A percentile compares a stretch with the other conserved stretches of the same genome.
Conservation (phyloP, 2,888 invertebrate species). For the Ennomos erosarius region DNA sequence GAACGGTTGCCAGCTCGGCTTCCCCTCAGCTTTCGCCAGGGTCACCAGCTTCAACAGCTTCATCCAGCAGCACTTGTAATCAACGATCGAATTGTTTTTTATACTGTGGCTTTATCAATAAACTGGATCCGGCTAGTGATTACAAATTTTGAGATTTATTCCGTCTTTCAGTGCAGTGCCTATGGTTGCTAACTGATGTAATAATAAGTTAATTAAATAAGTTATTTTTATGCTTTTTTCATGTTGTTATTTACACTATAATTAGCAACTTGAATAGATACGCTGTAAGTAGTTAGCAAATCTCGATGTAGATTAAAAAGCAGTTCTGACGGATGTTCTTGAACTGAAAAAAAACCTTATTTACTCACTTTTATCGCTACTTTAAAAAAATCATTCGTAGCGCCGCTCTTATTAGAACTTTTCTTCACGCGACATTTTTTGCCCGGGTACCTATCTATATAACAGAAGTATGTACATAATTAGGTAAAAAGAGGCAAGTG, state of each 20-base stretch:
- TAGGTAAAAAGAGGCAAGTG: too few species aligned
- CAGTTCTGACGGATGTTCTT: too few species aligned
- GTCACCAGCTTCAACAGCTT: constrained; percentile 60
- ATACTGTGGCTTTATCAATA: background rate
- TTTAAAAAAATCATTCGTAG: too few species aligned
- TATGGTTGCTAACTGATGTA: constrained; percentile 13
- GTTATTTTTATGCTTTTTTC: background rate
- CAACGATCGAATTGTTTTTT: constrained; percentile 3
- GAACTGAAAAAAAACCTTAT: too few species aligned
- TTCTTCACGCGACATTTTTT: too few species aligned
- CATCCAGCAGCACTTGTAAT: constrained; percentile 50
- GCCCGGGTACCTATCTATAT: too few species aligned
- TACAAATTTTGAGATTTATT: constrained; percentile 8
- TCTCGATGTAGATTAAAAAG: too few species aligned
- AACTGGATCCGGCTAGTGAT: constrained; percentile 1
- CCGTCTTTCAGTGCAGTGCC: constrained; percentile 15
- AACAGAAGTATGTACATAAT: too few species aligned
- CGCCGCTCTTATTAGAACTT: too few species aligned
- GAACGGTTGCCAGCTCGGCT: constrained; percentile 55
- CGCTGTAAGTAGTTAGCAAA: too few species aligned
- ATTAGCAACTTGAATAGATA: too few species aligned
- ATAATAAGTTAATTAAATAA: constrained; percentile 4
- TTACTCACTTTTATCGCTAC: too few species aligned
- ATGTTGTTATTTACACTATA: constrained; percentile 16
- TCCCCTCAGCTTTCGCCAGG: constrained; percentile 64